These are phyloP conservation scores for Amphiura filiformis DNA, from an alignment of 35 echinoderm and acorn worm species.

Conservation along the genomic window DNA sequence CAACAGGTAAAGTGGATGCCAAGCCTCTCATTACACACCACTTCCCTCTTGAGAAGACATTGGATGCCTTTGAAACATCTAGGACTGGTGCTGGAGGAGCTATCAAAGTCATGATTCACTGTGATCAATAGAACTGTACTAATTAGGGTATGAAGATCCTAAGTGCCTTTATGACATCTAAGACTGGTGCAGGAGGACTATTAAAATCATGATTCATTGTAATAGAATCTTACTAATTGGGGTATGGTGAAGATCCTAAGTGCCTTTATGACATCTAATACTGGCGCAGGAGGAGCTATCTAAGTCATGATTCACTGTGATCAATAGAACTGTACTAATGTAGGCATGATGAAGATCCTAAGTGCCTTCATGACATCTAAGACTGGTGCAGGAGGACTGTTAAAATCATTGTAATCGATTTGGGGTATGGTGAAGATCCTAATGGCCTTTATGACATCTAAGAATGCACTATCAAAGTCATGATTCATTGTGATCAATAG, in stretches of 20 bases:
- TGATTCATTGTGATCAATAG: constrained; percentile 76
- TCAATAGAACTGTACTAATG: too few relatives aligned
- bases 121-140: constrained; percentile 40
- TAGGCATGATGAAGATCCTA: too few relatives aligned
- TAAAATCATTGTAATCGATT: too few relatives aligned
- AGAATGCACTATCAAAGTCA: constrained; percentile 92
- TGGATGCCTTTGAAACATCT: constrained; percentile 93
- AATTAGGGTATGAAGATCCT: too few relatives aligned
- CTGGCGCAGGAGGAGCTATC: constrained; percentile 88
- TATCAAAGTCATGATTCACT: constrained; percentile 96
- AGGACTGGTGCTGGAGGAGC: constrained; percentile 89
- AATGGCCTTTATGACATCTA: constrained; percentile 88
- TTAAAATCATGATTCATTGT: too few relatives aligned
- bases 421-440: constrained; percentile 69
- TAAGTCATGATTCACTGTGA: constrained; percentile 95
- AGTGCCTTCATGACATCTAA: too few relatives aligned
- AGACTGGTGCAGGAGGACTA: too few relatives aligned
- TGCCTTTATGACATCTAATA: constrained; percentile 91
- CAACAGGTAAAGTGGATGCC: constrained; percentile 80
- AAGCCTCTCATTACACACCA: constrained; percentile 94
- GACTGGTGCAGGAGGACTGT: too few relatives aligned
- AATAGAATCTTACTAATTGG: too few relatives aligned
- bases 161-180: too few relatives aligned
- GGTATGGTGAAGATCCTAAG: constrained; percentile 70
- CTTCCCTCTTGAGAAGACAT: constrained; percentile 68